Percentiles rank a stretch among this genome's conserved stretches.
Conservation (phyloP, 2,888 invertebrate genomes). For the Lingula anatina region DNA sequence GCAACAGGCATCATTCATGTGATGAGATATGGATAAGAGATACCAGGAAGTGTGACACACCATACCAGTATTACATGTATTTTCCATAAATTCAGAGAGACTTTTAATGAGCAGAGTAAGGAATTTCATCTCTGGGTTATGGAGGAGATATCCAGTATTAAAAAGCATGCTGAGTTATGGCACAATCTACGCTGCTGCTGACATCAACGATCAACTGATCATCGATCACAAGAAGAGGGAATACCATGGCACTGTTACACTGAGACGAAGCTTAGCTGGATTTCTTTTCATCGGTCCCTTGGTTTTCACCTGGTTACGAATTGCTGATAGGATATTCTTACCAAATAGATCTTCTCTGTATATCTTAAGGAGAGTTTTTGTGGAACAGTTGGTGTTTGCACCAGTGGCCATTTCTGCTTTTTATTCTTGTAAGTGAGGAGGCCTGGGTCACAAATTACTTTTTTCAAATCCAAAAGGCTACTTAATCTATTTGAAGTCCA, state of each 20-base stretch:
- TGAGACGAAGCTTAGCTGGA: constrained; percentile 16
- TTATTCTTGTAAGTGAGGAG: constrained; percentile 22
- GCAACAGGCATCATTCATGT: too few species aligned
- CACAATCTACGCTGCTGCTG: constrained; percentile 15
- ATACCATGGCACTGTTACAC: constrained; percentile 17
- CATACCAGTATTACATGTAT: neutral
- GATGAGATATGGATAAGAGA: too few species aligned
- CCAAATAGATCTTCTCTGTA: constrained; percentile 14
- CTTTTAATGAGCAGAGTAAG: constrained; percentile 2
- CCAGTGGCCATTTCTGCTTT: constrained; percentile 20
- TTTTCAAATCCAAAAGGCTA: too few species aligned
- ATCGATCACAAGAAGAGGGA: constrained; percentile 10
- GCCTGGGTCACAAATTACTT: too few species aligned
- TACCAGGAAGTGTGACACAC: neutral
- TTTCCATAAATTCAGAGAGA: neutral
- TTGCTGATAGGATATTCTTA: constrained; percentile 14
- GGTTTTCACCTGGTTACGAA: constrained; percentile 19
- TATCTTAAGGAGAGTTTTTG: constrained; percentile 18
- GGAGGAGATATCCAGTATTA: constrained; percentile 9
- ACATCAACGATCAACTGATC: constrained; percentile 15
- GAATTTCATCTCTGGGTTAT: constrained; percentile 1
- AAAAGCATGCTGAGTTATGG: constrained; percentile 16
- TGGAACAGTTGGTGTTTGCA: constrained; percentile 17
- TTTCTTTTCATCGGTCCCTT: constrained; percentile 20
- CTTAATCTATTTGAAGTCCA: too few species aligned